These are phyloP conservation scores for Haliaeetus leucogaster DNA, from an alignment of 2,113 vertebrate genomes.

Conservation along the genomic window DNA sequence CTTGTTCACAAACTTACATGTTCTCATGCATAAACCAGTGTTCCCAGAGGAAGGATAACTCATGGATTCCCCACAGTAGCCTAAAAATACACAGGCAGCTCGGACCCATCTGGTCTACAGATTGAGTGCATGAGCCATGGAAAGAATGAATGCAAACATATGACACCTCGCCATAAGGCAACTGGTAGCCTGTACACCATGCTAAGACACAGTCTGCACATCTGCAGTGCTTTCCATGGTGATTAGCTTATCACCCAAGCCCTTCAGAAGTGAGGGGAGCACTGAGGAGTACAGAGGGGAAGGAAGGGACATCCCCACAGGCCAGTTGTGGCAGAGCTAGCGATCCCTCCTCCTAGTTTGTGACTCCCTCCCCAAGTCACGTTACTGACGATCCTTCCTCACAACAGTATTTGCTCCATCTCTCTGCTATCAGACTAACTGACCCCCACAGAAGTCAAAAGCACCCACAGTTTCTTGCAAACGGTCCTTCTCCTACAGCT, in stretches of 20 bases:
- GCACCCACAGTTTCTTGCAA: neutral
- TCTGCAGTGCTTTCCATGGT: neutral
- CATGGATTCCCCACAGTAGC: neutral
- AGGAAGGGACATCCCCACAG: neutral
- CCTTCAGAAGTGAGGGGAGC: neutral
- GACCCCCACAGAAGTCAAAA: neutral
- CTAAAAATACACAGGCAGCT: constrained; percentile 14
- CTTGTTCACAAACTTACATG: neutral
- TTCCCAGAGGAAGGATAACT: neutral
- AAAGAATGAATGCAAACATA: constrained; percentile 16
- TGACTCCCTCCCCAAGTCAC: neutral
- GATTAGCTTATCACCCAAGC: neutral
- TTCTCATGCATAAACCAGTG: neutral
- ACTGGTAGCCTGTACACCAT: neutral
- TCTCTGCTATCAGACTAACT: neutral
- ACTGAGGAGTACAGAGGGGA: neutral
- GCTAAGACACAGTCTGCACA: neutral
- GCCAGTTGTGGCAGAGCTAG: neutral
- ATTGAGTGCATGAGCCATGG: neutral
- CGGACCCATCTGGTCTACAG: constrained; percentile 24
- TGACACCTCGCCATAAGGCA: constrained; percentile 22
- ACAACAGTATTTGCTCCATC: neutral
- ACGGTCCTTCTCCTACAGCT: neutral
- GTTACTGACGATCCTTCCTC: neutral
- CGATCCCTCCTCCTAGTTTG: neutral